Conservation (phyloP, 2,888 invertebrate species). For the Chalcosyrphus nemorum region DNA sequence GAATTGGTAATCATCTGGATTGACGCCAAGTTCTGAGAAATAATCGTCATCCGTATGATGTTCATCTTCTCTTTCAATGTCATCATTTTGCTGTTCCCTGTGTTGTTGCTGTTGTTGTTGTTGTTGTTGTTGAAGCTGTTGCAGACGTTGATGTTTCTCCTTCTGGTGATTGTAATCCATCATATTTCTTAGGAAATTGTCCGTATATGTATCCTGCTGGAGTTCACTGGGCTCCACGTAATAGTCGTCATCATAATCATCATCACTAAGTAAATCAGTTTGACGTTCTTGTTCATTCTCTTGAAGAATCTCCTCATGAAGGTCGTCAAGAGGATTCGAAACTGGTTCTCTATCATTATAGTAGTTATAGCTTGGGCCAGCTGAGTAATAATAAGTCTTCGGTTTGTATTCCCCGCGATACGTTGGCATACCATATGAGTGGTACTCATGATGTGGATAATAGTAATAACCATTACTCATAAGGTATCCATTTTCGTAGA, state of each 20-base stretch:
- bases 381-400: conserved; percentile 82
- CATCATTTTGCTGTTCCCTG: conserved; percentile 85
- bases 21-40: conserved; percentile 49
- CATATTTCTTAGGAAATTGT: conserved; percentile 85
- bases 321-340: conserved; percentile 83
- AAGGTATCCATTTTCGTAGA: conserved; percentile 54
- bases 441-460: conserved; percentile 73
- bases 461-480: conserved; percentile 74
- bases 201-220: conserved; percentile 81
- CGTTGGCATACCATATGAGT: conserved; percentile 75
- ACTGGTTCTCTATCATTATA: conserved; percentile 80
- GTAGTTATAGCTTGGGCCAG: conserved; percentile 81
- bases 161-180: conserved; percentile 84
- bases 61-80: conserved; percentile 23
- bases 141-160: conserved; percentile 79
- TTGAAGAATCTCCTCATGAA: conserved; percentile 85
- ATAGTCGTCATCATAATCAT: conserved; percentile 80
- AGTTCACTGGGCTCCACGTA: conserved; percentile 78
- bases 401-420: conserved; percentile 76
- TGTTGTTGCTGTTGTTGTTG: conserved; percentile 62
- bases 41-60: conserved; percentile 35
- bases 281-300: conserved; percentile 84
- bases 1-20: conserved; percentile 73
- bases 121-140: conserved; percentile 64
- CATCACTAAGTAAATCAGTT: conserved; percentile 52